Conservation (phyloP, 64 coral and sea anemone species). For the Montipora foliosa region DNA sequence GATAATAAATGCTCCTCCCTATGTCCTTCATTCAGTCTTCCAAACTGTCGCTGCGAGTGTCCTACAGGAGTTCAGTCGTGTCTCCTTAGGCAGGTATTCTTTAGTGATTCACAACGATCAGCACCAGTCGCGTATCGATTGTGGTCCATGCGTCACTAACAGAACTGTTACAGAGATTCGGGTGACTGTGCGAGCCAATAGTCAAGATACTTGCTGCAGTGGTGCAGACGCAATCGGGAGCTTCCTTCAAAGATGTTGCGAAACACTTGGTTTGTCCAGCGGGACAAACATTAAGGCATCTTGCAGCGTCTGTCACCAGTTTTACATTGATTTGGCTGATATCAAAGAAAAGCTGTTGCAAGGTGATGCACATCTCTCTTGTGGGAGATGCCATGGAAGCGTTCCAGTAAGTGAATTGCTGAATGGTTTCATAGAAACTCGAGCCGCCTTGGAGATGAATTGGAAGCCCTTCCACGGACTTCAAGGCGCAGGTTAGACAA, state of each 20-base stretch:
- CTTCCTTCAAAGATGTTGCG: slow-evolving; percentile 1
- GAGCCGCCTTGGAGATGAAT: neutral
- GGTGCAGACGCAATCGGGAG: neutral
- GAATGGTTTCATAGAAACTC: slow-evolving; percentile 41
- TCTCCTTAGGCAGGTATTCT: slow-evolving; percentile 13
- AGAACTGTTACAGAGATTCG: slow-evolving; percentile 39
- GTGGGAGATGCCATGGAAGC: slow-evolving; percentile 14
- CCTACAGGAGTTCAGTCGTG: neutral
- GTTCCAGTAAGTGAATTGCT: neutral
- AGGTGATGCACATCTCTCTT: neutral
- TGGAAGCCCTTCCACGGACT: slow-evolving; percentile 6
- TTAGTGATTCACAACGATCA: slow-evolving; percentile 34
- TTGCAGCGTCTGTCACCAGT: neutral
- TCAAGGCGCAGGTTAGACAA: neutral
- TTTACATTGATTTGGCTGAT: slow-evolving; percentile 18
- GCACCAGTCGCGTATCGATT: slow-evolving; percentile 40
- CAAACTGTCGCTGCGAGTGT: slow-evolving; percentile 23
- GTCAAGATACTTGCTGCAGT: neutral
- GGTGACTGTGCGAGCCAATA: neutral
- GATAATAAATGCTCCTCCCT: slow-evolving; percentile 12
- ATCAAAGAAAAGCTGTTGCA: neutral
- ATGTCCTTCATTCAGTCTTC: slow-evolving; percentile 26
- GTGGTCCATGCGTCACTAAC: slow-evolving; percentile 52
- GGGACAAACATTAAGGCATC: neutral
- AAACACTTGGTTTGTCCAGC: neutral